Evolutionary conservation across 2,113 vertebrate species (phyloP), one percentile per base, ranked within the genome.

Genomic region (Clupea harengus): DNA sequence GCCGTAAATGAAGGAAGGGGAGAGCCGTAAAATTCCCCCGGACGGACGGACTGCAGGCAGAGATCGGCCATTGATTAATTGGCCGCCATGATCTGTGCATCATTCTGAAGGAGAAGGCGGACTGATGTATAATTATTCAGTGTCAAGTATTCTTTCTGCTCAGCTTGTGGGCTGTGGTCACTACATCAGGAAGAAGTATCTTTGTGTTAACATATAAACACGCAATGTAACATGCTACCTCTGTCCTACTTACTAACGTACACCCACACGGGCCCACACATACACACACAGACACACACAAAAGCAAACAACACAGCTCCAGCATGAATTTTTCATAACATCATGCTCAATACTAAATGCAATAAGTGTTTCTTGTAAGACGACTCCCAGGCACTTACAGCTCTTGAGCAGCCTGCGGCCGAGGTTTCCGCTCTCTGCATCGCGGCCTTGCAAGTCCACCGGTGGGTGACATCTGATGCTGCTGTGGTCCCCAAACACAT

Each of bases 321-420:
- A 6, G 20, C 92, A 95, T 95, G 92, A 95, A 95, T 95, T 94
- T 95, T 95, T 95, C 93, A 95, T 95, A 92, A 93, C 93, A 92
- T 93, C 93, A 92, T 94, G 93, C 93, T 95, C 93, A 94, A 94
- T 95, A 94, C 93, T 94, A 95, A 95, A 94, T 92, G 92, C 94
- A 95, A 93, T 95, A 95, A 95, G 93, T 94, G 94, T 94, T 94
- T 94, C 94, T 95, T 93, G 94, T 95, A 95, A 95, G 94, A 95
- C 81, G 94, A 95, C 93, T 94, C 93, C 92, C 28, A 39, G 90
- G 94, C 94, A 95, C 95, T 95, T 94, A 94, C 87, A 92, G 92
- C 92, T 93, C 93, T 95, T 94, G 91, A 94, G 94, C 91, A 93
- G 94, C 91, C 89, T 88, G 92, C 89, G 81, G 87, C 85, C 84